phyloP scores from a whole-genome alignment of 2,888 invertebrate genomes.

The Erebia ligea region DNA sequence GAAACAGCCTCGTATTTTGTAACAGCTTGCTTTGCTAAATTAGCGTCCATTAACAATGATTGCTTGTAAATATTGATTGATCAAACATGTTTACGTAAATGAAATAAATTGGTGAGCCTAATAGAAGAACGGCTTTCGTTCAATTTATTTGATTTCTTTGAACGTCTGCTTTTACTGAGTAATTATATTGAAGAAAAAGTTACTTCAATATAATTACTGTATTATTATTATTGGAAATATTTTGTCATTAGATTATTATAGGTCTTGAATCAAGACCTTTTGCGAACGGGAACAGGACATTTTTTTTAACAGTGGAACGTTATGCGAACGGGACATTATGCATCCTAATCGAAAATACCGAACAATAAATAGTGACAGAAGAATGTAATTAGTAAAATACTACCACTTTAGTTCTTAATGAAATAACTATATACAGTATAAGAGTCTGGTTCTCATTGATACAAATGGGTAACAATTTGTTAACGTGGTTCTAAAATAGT shows the following conservation, averaged over 20 bases:
- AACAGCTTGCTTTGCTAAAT: neutral
- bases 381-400: too few relatives aligned
- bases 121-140: constrained; percentile 1
- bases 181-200: too few relatives aligned
- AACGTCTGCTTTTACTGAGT: neutral
- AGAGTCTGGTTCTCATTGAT: neutral
- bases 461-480: neutral
- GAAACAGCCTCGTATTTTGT: neutral
- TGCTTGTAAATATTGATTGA: neutral
- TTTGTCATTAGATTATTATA: neutral
- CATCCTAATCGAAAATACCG: too few relatives aligned
- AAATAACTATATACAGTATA: neutral
- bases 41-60: constrained; percentile 1
- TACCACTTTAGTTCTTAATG: too few relatives aligned
- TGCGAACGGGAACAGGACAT: too few relatives aligned
- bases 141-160: neutral
- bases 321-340: too few relatives aligned
- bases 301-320: too few relatives aligned
- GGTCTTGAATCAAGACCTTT: too few relatives aligned
- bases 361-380: too few relatives aligned
- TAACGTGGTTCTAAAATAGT: too few relatives aligned
- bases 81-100: neutral
- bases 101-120: constrained; percentile 7
- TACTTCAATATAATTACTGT: too few relatives aligned
- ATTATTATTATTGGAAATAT: neutral